Conservation (phyloP, 2,113 vertebrate species). For the Ramphastos sulfuratus region DNA sequence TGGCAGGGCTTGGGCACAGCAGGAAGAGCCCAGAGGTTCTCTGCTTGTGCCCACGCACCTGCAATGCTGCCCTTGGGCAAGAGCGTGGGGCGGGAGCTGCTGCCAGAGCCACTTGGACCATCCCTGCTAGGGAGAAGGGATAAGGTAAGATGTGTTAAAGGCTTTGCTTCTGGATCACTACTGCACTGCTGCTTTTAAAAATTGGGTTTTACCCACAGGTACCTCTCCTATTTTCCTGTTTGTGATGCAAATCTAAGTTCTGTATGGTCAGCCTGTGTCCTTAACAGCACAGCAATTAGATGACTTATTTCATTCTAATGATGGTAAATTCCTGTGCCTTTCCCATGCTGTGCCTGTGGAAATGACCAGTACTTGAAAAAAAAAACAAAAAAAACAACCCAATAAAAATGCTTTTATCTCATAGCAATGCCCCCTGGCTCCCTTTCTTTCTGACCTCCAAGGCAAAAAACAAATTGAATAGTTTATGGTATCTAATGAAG, state of each 20-base stretch:
- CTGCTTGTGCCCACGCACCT: rapidly evolving
- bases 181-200: not conserved
- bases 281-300: not conserved
- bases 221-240: not conserved
- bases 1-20: not conserved
- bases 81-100: not conserved
- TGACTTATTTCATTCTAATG: not conserved
- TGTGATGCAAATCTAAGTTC: not conserved
- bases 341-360: not conserved
- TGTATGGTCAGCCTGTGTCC: not conserved
- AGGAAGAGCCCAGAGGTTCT: not conserved
- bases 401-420: too few species aligned
- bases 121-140: not conserved
- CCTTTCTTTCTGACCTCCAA: not conserved
- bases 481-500: not conserved
- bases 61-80: too few species aligned
- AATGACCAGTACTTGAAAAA: not conserved
- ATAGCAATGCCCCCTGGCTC: not conserved
- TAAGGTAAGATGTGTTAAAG: not conserved
- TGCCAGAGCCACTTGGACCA: rapidly evolving
- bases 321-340: not conserved
- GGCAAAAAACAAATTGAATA: too few species aligned
- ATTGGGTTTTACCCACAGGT: not conserved
- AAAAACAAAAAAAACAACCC: not conserved
- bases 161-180: not conserved